Conservation (phyloP, 2,113 vertebrate species). For the Willisornis vidua region DNA sequence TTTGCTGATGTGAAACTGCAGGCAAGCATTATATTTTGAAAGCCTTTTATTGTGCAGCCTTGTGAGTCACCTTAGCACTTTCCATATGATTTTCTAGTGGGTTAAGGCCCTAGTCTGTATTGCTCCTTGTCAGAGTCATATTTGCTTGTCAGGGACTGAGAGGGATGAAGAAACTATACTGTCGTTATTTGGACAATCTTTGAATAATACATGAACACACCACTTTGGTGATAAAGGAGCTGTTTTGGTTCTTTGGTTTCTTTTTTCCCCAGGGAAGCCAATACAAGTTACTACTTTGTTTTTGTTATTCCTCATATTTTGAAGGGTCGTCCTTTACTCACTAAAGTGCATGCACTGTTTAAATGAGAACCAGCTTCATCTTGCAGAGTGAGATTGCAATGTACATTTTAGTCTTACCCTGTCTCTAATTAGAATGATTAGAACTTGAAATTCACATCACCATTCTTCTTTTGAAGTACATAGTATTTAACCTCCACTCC, state of each 20-base stretch:
- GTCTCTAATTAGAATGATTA: background rate
- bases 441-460: background rate
- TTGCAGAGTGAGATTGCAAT: background rate
- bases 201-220: background rate
- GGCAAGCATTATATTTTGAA: background rate
- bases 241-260: background rate
- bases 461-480: background rate
- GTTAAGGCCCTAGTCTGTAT: background rate
- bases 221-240: background rate
- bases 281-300: background rate
- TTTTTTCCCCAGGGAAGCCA: background rate
- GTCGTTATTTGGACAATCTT: background rate
- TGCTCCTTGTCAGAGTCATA: background rate
- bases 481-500: background rate
- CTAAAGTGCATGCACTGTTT: background rate
- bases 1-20: slow-evolving; percentile 1
- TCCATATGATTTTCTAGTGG: background rate
- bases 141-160: background rate
- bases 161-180: background rate
- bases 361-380: background rate
- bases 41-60: background rate
- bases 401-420: background rate
- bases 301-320: background rate
- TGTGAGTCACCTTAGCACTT: background rate
- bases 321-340: background rate